These are phyloP conservation scores for Chalcis sispes DNA, from an alignment of 2,888 invertebrate species.

Conservation along the genomic window DNA sequence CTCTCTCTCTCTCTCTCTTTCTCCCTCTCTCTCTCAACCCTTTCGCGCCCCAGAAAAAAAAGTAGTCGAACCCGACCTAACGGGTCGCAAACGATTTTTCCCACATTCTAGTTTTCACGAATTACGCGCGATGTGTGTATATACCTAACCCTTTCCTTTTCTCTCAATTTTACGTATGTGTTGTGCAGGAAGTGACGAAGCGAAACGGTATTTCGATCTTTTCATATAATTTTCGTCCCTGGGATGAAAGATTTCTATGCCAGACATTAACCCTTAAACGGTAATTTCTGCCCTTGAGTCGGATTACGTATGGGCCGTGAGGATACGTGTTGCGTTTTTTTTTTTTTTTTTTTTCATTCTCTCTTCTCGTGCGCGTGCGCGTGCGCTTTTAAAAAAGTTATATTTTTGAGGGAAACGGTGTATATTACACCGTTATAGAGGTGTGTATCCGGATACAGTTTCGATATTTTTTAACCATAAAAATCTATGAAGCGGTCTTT, in stretches of 20 bases:
- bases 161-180: neutral
- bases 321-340: constrained; percentile 10
- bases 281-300: constrained; percentile 51
- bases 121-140: too few relatives aligned
- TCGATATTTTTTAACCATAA: neutral
- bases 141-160: constrained; percentile 44
- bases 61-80: constrained; percentile 62
- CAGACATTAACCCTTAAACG: constrained; percentile 54
- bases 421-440: constrained; percentile 43
- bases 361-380: too few relatives aligned
- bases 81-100: constrained; percentile 71
- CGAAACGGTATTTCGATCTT: constrained; percentile 64
- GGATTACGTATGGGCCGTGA: constrained; percentile 24
- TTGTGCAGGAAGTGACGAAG: constrained; percentile 60
- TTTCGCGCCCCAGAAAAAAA: constrained; percentile 61
- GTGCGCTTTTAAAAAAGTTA: constrained; percentile 33
- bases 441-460: constrained; percentile 18
- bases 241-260: constrained; percentile 46
- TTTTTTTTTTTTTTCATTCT: neutral
- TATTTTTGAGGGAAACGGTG: constrained; percentile 29
- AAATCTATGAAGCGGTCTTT: neutral
- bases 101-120: constrained; percentile 73
- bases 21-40: too few relatives aligned
- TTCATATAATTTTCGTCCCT: constrained; percentile 55
- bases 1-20: too few relatives aligned